Conservation (phyloP, 2,888 invertebrate species). For the Desoria tigrina region DNA sequence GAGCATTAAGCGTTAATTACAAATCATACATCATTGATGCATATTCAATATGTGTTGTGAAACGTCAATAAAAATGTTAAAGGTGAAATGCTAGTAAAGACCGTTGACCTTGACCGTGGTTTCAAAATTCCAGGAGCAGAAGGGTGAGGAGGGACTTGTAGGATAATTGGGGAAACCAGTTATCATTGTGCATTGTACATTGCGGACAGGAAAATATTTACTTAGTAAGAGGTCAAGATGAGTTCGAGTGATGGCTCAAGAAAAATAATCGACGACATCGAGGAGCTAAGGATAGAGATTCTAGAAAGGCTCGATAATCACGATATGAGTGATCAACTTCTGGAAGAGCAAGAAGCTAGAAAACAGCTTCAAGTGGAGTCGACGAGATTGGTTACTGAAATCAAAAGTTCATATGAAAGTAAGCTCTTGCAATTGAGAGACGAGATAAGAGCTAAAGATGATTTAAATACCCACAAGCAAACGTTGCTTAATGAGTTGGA, state of each 20-base stretch:
- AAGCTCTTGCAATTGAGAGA: background rate
- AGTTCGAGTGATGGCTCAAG: too few species aligned
- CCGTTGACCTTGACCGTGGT: too few species aligned
- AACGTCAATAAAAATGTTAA: too few species aligned
- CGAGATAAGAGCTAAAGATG: conserved; percentile 5
- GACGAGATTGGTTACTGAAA: background rate
- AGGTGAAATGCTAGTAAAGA: too few species aligned
- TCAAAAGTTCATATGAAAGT: conserved; percentile 2
- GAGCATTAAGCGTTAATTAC: too few species aligned
- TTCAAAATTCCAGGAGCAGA: too few species aligned
- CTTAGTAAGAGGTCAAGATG: background rate
- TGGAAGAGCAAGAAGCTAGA: conserved; percentile 7
- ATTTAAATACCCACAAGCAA: conserved; percentile 4
- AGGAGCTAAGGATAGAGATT: background rate
- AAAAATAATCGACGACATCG: background rate
- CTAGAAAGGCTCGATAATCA: conserved; percentile 4
- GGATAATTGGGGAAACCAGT: too few species aligned
- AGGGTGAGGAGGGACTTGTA: too few species aligned
- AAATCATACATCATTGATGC: too few species aligned
- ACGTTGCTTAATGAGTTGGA: conserved; percentile 7
- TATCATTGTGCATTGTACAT: background rate
- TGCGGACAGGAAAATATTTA: background rate
- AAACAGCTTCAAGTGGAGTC: conserved; percentile 6
- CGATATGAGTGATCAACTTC: background rate
- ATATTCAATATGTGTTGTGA: too few species aligned